Base-by-base conservation (phyloP, 2,888 invertebrate species). In the Dione vanillae region DNA sequence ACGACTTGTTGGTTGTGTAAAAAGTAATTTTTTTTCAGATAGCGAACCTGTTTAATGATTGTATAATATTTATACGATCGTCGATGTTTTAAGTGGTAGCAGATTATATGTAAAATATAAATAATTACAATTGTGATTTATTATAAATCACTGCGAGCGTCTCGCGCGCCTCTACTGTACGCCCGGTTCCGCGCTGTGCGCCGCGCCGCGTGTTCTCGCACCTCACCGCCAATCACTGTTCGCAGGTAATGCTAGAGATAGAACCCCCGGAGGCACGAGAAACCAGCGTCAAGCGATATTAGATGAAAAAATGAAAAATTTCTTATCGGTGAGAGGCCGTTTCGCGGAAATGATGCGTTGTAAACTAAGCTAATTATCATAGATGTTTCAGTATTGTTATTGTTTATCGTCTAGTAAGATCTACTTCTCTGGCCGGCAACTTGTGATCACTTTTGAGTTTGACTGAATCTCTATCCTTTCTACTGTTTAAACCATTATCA, bases 281-380 rank as follows among this genome's bases (percentile, higher is more conserved):
- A 95, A 96, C 92, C 96, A 96, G 95, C 96, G 96, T 84, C 96
- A 96, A 90, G 97, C 97, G 92, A 96, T 97, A 92, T 95, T 97
- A 94, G 97, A 97, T 92, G 97, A 97, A 94, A 97, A 97, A 96
- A 97, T 97, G 94, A 96, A 97, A 96, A 97, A 97, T 92, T 98
- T 97, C 94, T 94, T 97, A 94, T 97, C 97, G 97, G 98, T 98
- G 96, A 95, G 95, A 90, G 86, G 87, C 84, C 86, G 86, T 83
- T 73, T 73, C 75, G 83, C 87, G 87, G 85, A 82, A 81, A 77
- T 79, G 79, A 79, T 84, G 87, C 88, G 88, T 88, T 89, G 89
- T 91, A 87, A 84, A 84, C 85, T 85, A 85, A 86, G 90, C 89
- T 90, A 82, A 82, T 83, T 82, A 82, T 91, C 82, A 82, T 91